Percentiles rank a stretch among this genome's conserved stretches.
These are phyloP conservation scores for Bradypus variegatus DNA, from an alignment of 2,797 vertebrate genomes.

Conservation along the genomic window DNA sequence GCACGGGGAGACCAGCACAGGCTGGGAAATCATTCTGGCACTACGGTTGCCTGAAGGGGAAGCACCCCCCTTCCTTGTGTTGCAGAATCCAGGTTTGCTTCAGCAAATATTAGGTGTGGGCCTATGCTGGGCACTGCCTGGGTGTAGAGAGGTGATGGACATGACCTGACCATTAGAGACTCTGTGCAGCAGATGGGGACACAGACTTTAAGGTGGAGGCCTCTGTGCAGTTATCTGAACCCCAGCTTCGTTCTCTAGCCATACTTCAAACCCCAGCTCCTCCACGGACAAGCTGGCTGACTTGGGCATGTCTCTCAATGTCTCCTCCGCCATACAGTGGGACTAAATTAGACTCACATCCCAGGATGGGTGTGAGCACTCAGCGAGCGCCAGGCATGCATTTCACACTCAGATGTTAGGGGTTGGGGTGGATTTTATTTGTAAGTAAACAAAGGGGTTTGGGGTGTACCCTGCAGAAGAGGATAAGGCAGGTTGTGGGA, in stretches of 20 bases:
- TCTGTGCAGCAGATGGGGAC: background rate
- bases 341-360: accelerated
- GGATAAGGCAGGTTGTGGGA: background rate
- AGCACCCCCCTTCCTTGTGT: background rate
- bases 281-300: background rate
- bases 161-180: accelerated
- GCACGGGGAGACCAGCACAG: background rate
- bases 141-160: background rate
- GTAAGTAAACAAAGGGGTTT: background rate
- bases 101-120: background rate
- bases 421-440: background rate
- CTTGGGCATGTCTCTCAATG: background rate
- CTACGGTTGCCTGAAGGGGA: background rate
- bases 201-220: background rate
- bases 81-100: background rate
- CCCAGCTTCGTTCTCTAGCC: background rate
- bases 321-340: accelerated
- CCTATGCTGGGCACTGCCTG: background rate
- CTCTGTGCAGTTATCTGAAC: background rate
- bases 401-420: accelerated
- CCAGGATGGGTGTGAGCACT: accelerated
- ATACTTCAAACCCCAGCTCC: background rate
- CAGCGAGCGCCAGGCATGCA: background rate
- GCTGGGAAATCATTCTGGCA: background rate
- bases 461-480: background rate